These are phyloP conservation scores for Propsilocerus akamusi DNA, from an alignment of 1,140 invertebrate species.

Conservation along the genomic window DNA sequence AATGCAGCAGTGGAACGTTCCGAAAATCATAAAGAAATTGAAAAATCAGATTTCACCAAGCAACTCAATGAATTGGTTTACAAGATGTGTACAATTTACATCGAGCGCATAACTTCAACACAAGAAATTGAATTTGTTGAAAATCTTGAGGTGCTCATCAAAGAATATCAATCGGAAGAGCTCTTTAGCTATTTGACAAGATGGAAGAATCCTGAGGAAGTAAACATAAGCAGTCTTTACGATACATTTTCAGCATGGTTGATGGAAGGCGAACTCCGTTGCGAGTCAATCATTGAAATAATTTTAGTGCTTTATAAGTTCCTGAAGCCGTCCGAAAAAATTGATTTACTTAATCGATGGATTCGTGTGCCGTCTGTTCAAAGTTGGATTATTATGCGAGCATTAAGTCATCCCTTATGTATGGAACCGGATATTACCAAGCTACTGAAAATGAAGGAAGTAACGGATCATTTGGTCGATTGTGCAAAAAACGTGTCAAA, in stretches of 20 bases:
- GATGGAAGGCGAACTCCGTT: slow-evolving; percentile 19
- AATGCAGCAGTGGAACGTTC: background rate
- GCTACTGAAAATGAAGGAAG: slow-evolving; percentile 27
- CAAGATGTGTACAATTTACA: slow-evolving; percentile 28
- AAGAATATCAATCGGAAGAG: slow-evolving; percentile 9
- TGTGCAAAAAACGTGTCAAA: slow-evolving; percentile 22
- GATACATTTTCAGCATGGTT: slow-evolving; percentile 29
- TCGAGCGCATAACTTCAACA: slow-evolving; percentile 16
- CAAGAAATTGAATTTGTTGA: background rate
- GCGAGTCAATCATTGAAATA: slow-evolving; percentile 31
- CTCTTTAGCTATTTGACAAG: slow-evolving; percentile 17
- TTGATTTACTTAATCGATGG: slow-evolving; percentile 25
- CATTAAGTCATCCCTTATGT: slow-evolving; percentile 27
- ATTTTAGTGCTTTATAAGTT: slow-evolving; percentile 35
- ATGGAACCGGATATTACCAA: slow-evolving; percentile 26
- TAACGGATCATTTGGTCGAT: slow-evolving; percentile 22
- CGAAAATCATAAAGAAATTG: background rate
- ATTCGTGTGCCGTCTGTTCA: slow-evolving; percentile 8
- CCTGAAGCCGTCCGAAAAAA: slow-evolving; percentile 25
- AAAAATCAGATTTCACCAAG: slow-evolving; percentile 12
- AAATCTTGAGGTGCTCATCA: background rate
- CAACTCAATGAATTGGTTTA: slow-evolving; percentile 29
- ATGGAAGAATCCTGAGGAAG: slow-evolving; percentile 12
- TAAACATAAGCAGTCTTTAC: slow-evolving; percentile 26
- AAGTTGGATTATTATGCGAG: slow-evolving; percentile 25